A percentile compares a stretch with the other conserved stretches of the same genome.
phyloP scores from a whole-genome alignment of 2,888 invertebrate genomes.

The Caenorhabditis afra region DNA sequence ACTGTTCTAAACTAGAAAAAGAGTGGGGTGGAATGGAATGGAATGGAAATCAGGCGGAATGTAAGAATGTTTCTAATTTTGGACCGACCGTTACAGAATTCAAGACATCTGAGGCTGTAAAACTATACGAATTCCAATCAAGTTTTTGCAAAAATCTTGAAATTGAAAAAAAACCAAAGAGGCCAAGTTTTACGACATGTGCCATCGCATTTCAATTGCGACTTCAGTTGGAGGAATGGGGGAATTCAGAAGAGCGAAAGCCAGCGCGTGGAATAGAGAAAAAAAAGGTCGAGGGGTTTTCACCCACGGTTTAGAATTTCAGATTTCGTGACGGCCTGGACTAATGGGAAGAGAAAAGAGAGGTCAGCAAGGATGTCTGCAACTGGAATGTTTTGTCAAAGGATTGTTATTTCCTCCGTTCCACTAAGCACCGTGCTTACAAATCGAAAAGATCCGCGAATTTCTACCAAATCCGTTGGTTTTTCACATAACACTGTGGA shows the following conservation, averaged over 20 bases:
- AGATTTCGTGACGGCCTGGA: conserved; percentile 14
- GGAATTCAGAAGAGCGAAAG: background rate
- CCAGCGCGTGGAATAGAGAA: background rate
- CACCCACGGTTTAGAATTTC: conserved; percentile 56
- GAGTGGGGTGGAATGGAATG: conserved; percentile 17
- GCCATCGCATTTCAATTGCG: conserved; percentile 5
- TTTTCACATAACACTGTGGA: background rate
- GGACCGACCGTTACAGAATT: background rate
- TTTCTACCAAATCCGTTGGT: background rate
- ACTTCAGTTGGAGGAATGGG: background rate
- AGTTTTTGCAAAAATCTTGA: conserved; percentile 21
- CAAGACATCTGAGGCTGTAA: conserved; percentile 21
- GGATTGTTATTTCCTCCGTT: too few species aligned
- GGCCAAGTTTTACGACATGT: conserved; percentile 11
- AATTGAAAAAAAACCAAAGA: background rate
- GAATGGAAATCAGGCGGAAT: background rate
- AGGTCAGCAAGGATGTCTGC: conserved; percentile 17
- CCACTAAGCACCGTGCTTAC: too few species aligned
- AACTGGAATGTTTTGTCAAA: conserved; percentile 29
- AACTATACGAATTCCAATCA: conserved; percentile 21
- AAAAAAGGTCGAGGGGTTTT: conserved; percentile 43
- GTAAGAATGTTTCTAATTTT: background rate
- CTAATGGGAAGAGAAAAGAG: conserved; percentile 19
- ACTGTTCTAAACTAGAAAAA: conserved; percentile 37
- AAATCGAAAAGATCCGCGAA: too few species aligned